Evolutionary conservation across 2,113 vertebrate species (phyloP).

Genomic region (Mobula hypostoma): DNA sequence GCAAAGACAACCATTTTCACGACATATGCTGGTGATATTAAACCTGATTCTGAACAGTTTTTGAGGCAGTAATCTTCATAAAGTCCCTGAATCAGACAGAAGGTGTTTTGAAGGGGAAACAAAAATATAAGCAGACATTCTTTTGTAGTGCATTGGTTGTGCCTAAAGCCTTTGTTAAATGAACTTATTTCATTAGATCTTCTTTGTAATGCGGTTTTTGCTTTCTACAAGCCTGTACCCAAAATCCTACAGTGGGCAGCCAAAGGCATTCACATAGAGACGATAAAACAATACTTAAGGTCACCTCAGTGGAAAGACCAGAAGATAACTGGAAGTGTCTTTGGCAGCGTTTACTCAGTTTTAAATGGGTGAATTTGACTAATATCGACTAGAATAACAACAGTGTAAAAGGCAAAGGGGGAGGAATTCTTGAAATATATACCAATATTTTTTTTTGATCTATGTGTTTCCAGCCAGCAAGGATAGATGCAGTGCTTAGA

Average conservation of each 20-base stretch:
- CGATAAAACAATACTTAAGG: conserved; percentile 3
- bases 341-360: not conserved
- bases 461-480: not conserved
- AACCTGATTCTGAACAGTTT: not conserved
- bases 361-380: not conserved
- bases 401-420: conserved; percentile 13
- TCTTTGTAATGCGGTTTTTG: not conserved
- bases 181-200: not conserved
- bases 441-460: not conserved
- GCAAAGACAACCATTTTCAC: too few relatives aligned
- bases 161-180: not conserved
- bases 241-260: not conserved
- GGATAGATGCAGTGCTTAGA: not conserved
- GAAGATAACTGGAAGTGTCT: not conserved
- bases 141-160: not conserved
- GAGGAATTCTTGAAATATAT: conserved; percentile 2
- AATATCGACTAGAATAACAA: not conserved
- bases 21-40: too few relatives aligned
- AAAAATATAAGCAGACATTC: not conserved
- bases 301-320: not conserved
- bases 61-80: not conserved
- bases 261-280: not conserved
- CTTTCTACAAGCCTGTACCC: not conserved
- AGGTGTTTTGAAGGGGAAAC: not conserved
- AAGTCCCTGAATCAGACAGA: not conserved